Base-by-base conservation (phyloP, 2,888 invertebrate genomes). In the Pristionchus maxplancki region DNA sequence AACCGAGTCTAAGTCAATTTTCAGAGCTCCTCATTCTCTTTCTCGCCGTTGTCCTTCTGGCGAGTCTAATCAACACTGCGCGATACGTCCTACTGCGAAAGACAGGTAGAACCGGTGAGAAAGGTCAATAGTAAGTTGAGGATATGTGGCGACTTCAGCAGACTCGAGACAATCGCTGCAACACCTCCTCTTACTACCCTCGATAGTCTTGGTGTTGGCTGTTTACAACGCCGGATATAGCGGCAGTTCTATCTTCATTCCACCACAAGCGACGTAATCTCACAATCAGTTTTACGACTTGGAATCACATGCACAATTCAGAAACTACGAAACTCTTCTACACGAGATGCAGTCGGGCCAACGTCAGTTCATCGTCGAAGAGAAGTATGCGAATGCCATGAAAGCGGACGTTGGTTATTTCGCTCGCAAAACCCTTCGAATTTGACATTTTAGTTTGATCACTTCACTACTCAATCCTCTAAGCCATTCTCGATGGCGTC, bases 381-480 rank as follows among this genome's bases (percentile, higher is more conserved):
- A 24, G 5, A 82, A 31, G 20, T n/a, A n/a, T n/a, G n/a, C n/a
- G n/a, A n/a, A n/a, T n/a, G n/a, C n/a, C n/a, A n/a, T n/a, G n/a
- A n/a, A n/a, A n/a, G n/a, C n/a, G n/a, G n/a, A n/a, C n/a, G n/a
- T n/a, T n/a, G n/a, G n/a, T n/a, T n/a, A n/a, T n/a, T n/a, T n/a
- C n/a, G n/a, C n/a, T n/a, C n/a, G n/a, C n/a, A n/a, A n/a, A n/a
- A n/a, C n/a, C n/a, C n/a, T n/a, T n/a, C n/a, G n/a, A n/a, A n/a
- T n/a, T n/a, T n/a, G n/a, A 48, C 5, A 20, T 15, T 53, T 50
- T 34, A 82, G 82, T 82, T 82, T n/a, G 82, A 82, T 5, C 82
- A 31, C 31, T 82, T 82, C 50, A n/a, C 28, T 31, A 48, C 50
- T 17, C 28, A 28, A 8, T 8, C 34, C 17, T 82, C 82, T 1